Percentiles rank a stretch among this genome's conserved stretches.
phyloP scores from a whole-genome alignment of 53 echinoderm and acorn worm genomes.

The Echinarachnius parma region DNA sequence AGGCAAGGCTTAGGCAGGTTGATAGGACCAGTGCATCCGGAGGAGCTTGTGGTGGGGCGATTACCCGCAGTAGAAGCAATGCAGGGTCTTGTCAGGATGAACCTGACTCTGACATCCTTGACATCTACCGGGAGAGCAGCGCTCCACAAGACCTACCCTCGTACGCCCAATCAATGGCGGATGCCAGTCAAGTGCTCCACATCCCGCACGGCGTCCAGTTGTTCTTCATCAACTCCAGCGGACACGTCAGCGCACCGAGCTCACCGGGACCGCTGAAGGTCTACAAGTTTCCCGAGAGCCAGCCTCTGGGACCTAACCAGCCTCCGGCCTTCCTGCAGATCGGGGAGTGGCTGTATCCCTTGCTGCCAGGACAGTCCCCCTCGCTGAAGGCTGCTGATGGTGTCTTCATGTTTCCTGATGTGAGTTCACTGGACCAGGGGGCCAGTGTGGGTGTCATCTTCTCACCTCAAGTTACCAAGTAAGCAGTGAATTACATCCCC shows the following conservation, averaged over 20 bases:
- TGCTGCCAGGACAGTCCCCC: slow-evolving; percentile 81
- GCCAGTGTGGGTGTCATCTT: slow-evolving; percentile 87
- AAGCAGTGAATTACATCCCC: no score
- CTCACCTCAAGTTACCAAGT: slow-evolving; percentile 75
- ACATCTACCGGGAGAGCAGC: slow-evolving; percentile 57
- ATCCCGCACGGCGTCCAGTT: slow-evolving; percentile 83
- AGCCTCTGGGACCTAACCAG: slow-evolving; percentile 50
- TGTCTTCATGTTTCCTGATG: slow-evolving; percentile 83
- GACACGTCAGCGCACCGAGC: slow-evolving; percentile 88
- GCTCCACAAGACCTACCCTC: slow-evolving; percentile 63
- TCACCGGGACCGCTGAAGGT: slow-evolving; percentile 70
- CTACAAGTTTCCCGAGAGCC: slow-evolving; percentile 67
- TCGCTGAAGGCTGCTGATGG: slow-evolving; percentile 80
- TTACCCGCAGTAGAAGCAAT: no score
- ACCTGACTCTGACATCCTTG: not conserved
- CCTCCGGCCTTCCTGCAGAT: slow-evolving; percentile 97
- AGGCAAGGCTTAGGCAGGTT: slow-evolving; percentile 1
- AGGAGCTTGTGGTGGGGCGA: slow-evolving; percentile 17
- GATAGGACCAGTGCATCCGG: not conserved
- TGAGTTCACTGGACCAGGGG: slow-evolving; percentile 67
- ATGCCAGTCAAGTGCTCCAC: slow-evolving; percentile 73
- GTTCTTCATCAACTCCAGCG: slow-evolving; percentile 85
- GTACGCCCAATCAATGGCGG: slow-evolving; percentile 73
- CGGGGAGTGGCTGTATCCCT: slow-evolving; percentile 91
- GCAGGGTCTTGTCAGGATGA: no score